Percentiles rank a stretch among this genome's conserved stretches.
These are phyloP conservation scores for Carettochelys insculpta DNA, from an alignment of 2,113 vertebrate species.

Conservation along the genomic window DNA sequence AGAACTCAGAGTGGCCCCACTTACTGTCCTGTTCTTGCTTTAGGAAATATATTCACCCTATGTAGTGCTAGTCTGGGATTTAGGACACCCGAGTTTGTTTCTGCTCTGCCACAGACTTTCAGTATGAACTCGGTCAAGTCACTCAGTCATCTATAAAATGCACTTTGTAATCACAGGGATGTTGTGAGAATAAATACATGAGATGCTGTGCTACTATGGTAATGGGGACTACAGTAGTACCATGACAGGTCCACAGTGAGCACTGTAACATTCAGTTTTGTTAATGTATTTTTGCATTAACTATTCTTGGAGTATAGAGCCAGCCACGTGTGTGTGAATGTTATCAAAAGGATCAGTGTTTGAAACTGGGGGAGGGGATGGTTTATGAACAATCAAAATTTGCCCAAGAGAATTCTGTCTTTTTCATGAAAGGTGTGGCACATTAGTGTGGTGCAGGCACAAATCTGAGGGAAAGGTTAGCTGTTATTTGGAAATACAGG, in stretches of 20 bases:
- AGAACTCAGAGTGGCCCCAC: too few relatives aligned
- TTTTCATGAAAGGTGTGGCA: background rate
- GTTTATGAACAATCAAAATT: background rate
- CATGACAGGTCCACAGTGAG: background rate
- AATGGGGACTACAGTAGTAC: background rate
- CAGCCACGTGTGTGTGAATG: background rate
- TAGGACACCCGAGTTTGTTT: background rate
- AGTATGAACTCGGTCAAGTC: background rate
- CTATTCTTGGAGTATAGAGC: background rate
- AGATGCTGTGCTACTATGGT: background rate
- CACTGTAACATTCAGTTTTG: background rate
- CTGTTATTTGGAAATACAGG: background rate
- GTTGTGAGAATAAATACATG: background rate
- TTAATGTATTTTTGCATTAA: background rate
- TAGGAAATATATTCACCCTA: too few relatives aligned
- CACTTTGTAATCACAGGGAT: background rate
- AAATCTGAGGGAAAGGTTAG: background rate
- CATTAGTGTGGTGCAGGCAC: background rate
- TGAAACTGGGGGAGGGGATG: background rate
- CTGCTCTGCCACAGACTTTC: background rate
- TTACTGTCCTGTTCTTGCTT: too few relatives aligned
- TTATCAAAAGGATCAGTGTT: background rate
- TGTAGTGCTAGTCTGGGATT: background rate
- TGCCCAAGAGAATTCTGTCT: background rate
- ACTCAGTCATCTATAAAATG: slow-evolving; percentile 18